Conservation (phyloP, 2,797 vertebrate species). For the Microtus agrestis region DNA sequence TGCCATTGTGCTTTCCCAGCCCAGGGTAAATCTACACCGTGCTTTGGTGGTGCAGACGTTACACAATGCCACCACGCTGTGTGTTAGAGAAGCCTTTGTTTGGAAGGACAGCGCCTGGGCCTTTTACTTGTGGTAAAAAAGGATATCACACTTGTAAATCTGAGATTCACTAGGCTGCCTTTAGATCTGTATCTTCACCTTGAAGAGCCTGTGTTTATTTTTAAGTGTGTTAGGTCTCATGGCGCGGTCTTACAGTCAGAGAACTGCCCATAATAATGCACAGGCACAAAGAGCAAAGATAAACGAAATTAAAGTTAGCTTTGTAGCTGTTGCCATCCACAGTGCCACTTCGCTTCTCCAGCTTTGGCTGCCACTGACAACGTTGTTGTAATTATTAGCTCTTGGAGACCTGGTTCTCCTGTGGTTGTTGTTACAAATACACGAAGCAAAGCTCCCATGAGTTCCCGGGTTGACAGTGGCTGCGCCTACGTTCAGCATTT, state of each 20-base stretch:
- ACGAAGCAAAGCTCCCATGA: constrained; percentile 15
- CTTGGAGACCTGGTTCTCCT: constrained; percentile 42
- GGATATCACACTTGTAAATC: background rate
- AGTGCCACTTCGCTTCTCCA: background rate
- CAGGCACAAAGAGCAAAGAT: constrained; percentile 18
- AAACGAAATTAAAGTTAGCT: constrained; percentile 29
- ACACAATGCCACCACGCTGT: background rate
- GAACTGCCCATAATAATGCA: background rate
- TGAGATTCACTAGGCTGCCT: background rate
- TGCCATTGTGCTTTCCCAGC: background rate
- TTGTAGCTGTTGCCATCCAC: constrained; percentile 6
- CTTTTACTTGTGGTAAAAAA: background rate
- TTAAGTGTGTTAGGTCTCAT: constrained; percentile 2
- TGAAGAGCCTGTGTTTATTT: background rate
- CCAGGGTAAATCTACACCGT: background rate
- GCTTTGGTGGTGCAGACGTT: background rate
- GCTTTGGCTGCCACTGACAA: constrained; percentile 5
- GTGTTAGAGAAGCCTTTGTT: background rate
- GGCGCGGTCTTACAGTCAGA: background rate
- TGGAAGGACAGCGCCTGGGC: background rate
- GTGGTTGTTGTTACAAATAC: background rate
- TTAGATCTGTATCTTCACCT: constrained; percentile 29
- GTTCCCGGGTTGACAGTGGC: background rate
- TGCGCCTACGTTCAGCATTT: constrained; percentile 14
- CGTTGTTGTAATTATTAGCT: constrained; percentile 37